Conservation (phyloP, 2,113 vertebrate species). For the Hystrix cristata region DNA sequence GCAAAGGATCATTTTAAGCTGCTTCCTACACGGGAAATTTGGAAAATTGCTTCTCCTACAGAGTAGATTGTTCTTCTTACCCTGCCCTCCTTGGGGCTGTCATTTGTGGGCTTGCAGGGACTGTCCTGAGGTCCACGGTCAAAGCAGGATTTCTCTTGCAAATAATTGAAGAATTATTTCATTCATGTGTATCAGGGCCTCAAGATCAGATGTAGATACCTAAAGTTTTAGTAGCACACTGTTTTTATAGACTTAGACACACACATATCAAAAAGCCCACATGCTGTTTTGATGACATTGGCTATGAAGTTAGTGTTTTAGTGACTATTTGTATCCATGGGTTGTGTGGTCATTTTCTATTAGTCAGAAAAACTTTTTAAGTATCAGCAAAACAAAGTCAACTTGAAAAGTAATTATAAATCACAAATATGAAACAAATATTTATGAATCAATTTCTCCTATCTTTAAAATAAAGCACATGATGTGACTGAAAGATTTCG, state of each 20-base stretch:
- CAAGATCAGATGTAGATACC: not conserved
- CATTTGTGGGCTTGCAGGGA: not conserved
- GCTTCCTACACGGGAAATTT: constrained; percentile 36
- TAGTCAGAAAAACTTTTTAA: not conserved
- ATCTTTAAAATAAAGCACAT: not conserved
- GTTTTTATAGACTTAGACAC: not conserved
- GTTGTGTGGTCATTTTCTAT: not conserved
- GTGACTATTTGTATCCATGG: not conserved
- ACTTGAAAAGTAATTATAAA: not conserved
- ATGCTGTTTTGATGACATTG: not conserved
- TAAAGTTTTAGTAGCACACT: not conserved
- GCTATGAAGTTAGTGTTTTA: not conserved
- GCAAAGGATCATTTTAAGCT: constrained; percentile 54
- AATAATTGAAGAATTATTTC: constrained; percentile 22
- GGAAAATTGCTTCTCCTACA: not conserved
- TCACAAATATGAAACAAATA: constrained; percentile 3
- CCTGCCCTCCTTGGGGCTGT: not conserved
- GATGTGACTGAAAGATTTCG: not conserved
- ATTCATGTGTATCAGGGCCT: not conserved
- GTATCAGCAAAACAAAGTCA: not conserved
- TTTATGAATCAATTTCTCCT: not conserved
- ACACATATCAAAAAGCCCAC: not conserved
- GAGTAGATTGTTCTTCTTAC: not conserved
- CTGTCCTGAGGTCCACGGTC: not conserved
- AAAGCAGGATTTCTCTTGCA: not conserved